Evolutionary conservation across 2,113 vertebrate species (phyloP), one percentile per base, ranked within the genome.

Genomic region (Nerophis ophidion): DNA sequence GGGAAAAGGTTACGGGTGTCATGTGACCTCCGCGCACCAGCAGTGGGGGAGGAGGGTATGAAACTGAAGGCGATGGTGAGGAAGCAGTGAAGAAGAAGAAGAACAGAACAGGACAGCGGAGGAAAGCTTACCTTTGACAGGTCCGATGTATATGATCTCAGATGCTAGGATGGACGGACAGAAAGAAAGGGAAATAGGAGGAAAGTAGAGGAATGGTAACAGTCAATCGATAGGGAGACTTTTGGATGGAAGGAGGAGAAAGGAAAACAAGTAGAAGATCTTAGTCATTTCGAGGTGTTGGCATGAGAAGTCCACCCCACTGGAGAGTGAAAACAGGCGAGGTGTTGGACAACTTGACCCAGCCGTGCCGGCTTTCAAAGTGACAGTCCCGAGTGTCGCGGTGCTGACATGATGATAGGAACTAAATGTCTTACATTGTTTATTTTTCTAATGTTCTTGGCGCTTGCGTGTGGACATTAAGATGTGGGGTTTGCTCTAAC

Each of bases 141-240:
- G 97, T 90, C 97, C 97, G 89, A 99, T 99, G 94, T 95, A 97
- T 91, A 99, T 94, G 91, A 99, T 91, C 92, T 99, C 97, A 89
- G 93, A 93, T 88, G 93, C 96, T 98, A 91, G 44, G 88, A 90
- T 86, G 90, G 89, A 87, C 89, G 75, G 61, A 69, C 63, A 76
- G 26, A 62, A 71, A 89, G 71, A 45, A 82, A 77, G 61, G 77
- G 68, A 49, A 52, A 61, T 19, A 40, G 47, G 54, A 67, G 53
- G 69, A 61, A 71, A 72, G 66, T 52, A 68, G 45, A 5, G 44
- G 60, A 72, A 68, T 7, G 16, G 71, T 66, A 71, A 63, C 53
- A 63, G 70, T 77, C 19, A 61, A 59, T 55, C 73, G 77, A 74
- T 62, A 71, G 82, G 76, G 80, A 75, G 55, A 57, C 19, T 56